Conservation (phyloP, 2,113 vertebrate species). For the Mormoops blainvillei region DNA sequence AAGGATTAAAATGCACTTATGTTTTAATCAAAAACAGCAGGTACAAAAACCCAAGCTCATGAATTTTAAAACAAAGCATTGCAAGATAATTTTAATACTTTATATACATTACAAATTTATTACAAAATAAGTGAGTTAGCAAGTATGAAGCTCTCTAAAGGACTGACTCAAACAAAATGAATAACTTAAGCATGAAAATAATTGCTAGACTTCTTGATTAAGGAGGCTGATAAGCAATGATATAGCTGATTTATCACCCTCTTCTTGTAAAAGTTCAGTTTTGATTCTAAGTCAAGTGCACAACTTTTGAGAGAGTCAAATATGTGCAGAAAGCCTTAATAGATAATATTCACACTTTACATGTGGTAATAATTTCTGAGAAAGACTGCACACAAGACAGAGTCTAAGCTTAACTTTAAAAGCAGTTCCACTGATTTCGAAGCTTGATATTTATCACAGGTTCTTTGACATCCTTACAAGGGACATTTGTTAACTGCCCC, state of each 20-base stretch:
- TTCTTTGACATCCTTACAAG: too few species aligned
- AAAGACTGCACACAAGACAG: too few species aligned
- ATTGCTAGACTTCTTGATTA: not conserved
- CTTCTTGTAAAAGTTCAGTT: too few species aligned
- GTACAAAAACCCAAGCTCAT: not conserved
- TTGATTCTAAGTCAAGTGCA: too few species aligned
- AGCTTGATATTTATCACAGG: too few species aligned
- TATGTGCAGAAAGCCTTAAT: too few species aligned
- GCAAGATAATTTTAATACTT: not conserved
- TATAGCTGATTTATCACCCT: not conserved
- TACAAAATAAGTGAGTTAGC: not conserved
- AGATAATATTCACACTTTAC: too few species aligned
- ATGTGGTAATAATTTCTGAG: too few species aligned
- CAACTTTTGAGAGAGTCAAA: too few species aligned
- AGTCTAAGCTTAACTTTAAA: too few species aligned
- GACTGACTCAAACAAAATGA: not conserved
- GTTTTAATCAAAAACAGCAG: not conserved
- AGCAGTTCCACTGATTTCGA: too few species aligned
- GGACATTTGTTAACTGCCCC: too few species aligned
- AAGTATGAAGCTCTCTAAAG: not conserved
- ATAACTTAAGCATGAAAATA: not conserved
- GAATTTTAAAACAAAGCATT: not conserved
- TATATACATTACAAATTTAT: not conserved
- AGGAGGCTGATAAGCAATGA: not conserved
- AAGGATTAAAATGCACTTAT: not conserved